Conservation (phyloP, 2,888 invertebrate genomes). For the Osmoderma eremita region DNA sequence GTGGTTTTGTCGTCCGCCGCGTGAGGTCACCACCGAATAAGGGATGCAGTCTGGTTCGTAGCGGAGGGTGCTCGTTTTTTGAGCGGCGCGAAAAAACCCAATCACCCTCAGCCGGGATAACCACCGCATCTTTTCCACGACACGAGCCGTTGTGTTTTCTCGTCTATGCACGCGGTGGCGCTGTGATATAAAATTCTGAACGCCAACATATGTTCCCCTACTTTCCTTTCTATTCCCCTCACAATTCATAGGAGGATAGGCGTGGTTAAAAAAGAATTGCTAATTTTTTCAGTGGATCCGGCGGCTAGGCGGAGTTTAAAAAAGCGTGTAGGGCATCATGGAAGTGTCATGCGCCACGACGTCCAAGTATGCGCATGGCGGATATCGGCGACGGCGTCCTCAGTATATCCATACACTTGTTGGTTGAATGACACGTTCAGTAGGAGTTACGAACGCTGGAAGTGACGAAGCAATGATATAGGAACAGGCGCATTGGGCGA, state of each 20-base stretch:
- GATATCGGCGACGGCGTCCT: conserved; percentile 56
- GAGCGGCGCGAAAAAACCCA: conserved; percentile 9
- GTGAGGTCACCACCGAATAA: conserved; percentile 25
- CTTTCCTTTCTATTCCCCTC: conserved; percentile 49
- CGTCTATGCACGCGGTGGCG: conserved; percentile 27
- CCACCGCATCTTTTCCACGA: conserved; percentile 29
- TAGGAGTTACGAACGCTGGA: conserved; percentile 3
- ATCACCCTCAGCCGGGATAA: conserved; percentile 33
- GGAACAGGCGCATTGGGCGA: not conserved
- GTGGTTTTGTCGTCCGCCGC: not conserved
- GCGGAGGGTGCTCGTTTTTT: conserved; percentile 23
- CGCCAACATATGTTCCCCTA: conserved; percentile 29
- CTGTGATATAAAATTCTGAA: conserved; percentile 21
- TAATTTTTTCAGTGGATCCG: conserved; percentile 58
- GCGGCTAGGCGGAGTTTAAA: conserved; percentile 61
- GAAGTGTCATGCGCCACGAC: conserved; percentile 57
- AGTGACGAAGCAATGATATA: conserved; percentile 1
- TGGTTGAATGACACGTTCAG: conserved; percentile 16
- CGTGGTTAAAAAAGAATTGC: conserved; percentile 52
- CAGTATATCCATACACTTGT: conserved; percentile 29
- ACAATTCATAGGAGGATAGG: conserved; percentile 46
- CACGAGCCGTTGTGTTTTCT: not conserved
- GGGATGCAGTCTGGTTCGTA: conserved; percentile 33
- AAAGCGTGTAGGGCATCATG: conserved; percentile 59
- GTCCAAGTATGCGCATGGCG: conserved; percentile 59